Conservation (phyloP, 2,113 vertebrate species). For the Eretmochelys imbricata region DNA sequence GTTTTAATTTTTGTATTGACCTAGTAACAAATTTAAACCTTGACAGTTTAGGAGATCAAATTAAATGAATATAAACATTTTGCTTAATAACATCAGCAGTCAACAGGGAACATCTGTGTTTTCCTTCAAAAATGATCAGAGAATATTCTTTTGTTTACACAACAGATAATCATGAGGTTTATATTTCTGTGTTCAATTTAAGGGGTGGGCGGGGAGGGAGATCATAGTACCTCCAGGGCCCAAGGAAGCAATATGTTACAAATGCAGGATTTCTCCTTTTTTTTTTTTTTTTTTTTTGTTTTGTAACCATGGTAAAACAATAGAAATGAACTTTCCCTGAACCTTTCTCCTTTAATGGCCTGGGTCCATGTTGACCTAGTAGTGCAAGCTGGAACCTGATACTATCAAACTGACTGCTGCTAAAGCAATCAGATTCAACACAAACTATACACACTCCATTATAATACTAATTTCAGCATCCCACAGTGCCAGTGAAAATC, state of each 20-base stretch:
- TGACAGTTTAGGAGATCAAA: constrained; percentile 72
- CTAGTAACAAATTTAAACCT: constrained; percentile 70
- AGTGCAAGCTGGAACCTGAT: constrained; percentile 92
- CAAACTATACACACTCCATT: constrained; percentile 88
- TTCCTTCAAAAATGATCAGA: constrained; percentile 76
- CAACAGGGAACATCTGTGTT: constrained; percentile 74
- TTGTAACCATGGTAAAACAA: constrained; percentile 95
- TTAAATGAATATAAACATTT: constrained; percentile 78
- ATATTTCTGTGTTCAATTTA: constrained; percentile 89
- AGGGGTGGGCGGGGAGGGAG: constrained; percentile 76
- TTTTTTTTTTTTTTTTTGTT: constrained; percentile 82
- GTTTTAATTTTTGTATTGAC: constrained; percentile 67
- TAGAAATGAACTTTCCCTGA: constrained; percentile 99
- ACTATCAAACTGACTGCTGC: constrained; percentile 92
- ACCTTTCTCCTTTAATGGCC: constrained; percentile 96
- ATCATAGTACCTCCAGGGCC: constrained; percentile 78
- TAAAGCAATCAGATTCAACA: constrained; percentile 96
- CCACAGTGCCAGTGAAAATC: constrained; percentile 89
- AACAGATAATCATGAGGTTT: constrained; percentile 80
- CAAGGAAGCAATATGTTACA: constrained; percentile 87
- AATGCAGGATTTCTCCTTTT: constrained; percentile 86
- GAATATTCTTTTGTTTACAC: constrained; percentile 81
- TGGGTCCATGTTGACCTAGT: constrained; percentile 93
- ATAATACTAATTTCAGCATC: constrained; percentile 89
- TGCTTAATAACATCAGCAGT: constrained; percentile 72